Evolutionary conservation across 2,888 invertebrate species (phyloP).

Genomic region (Apamea sordens): DNA sequence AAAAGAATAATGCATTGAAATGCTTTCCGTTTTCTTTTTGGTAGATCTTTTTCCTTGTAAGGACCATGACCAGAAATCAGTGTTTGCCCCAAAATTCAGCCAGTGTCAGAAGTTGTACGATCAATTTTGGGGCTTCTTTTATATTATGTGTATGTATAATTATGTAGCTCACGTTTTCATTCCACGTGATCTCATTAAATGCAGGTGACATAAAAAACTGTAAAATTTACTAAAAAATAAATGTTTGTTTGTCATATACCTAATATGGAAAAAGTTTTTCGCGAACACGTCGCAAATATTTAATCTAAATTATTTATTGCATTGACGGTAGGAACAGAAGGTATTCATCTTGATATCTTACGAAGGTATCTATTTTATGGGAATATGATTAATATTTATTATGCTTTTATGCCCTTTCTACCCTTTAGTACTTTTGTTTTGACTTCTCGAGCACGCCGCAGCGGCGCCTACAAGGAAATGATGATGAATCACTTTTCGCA

Average conservation of each 20-base stretch:
- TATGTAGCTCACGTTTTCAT: slow-evolving; percentile 25
- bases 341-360: background rate
- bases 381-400: slow-evolving; percentile 40
- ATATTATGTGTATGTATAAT: slow-evolving; percentile 3
- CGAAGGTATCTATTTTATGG: slow-evolving; percentile 17
- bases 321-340: background rate
- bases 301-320: slow-evolving; percentile 8
- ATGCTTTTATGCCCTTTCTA: slow-evolving; percentile 59
- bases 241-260: background rate
- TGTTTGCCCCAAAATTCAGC: slow-evolving; percentile 48
- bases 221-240: slow-evolving; percentile 2
- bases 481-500: slow-evolving; percentile 78
- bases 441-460: slow-evolving; percentile 75
- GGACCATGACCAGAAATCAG: slow-evolving; percentile 26
- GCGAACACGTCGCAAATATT: background rate
- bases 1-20: slow-evolving; percentile 22
- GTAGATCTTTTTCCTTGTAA: slow-evolving; percentile 24
- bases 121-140: slow-evolving; percentile 23
- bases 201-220: slow-evolving; percentile 9
- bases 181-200: slow-evolving; percentile 13
- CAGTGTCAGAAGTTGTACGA: slow-evolving; percentile 40
- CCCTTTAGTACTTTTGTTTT: slow-evolving; percentile 77
- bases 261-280: background rate
- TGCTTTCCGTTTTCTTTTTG: slow-evolving; percentile 25
- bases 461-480: slow-evolving; percentile 80